A percentile compares a stretch with the other conserved stretches of the same genome.
Evolutionary conservation across 2,888 invertebrate genomes (phyloP).

Genomic region (Limnephilus auricula): DNA sequence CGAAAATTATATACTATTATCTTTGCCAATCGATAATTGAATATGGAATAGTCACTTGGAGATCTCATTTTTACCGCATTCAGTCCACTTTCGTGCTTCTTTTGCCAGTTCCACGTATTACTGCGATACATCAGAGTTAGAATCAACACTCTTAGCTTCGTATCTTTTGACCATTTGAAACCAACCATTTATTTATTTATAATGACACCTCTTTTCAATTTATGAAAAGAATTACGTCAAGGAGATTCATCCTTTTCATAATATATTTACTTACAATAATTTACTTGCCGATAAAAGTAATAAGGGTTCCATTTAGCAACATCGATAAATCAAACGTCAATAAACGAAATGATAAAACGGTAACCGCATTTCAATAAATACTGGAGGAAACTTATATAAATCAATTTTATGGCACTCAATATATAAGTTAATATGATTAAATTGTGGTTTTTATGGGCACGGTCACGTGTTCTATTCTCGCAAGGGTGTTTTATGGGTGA

Average conservation of each 20-base stretch:
- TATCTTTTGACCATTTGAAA: no score
- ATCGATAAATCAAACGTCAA: constrained; percentile 34
- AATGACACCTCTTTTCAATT: no score
- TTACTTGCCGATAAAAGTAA: not conserved
- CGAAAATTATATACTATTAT: no score
- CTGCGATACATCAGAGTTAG: no score
- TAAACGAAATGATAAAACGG: constrained; percentile 30
- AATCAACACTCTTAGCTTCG: no score
- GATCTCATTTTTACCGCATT: no score
- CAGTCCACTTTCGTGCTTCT: no score
- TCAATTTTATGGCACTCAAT: constrained; percentile 61
- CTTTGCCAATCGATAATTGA: no score
- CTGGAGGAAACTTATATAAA: constrained; percentile 54
- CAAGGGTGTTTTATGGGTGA: constrained; percentile 23
- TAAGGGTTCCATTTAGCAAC: constrained; percentile 2
- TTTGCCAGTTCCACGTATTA: no score
- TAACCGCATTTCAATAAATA: constrained; percentile 30
- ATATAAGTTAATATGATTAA: constrained; percentile 63
- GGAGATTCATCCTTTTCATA: not conserved
- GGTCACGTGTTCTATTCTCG: constrained; percentile 55
- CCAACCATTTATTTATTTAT: no score
- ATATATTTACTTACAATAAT: not conserved
- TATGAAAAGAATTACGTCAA: not conserved
- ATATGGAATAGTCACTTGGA: no score
- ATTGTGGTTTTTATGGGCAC: constrained; percentile 54